Conservation (phyloP, 2,797 vertebrate genomes). For the Chlorospingus flavigularis region DNA sequence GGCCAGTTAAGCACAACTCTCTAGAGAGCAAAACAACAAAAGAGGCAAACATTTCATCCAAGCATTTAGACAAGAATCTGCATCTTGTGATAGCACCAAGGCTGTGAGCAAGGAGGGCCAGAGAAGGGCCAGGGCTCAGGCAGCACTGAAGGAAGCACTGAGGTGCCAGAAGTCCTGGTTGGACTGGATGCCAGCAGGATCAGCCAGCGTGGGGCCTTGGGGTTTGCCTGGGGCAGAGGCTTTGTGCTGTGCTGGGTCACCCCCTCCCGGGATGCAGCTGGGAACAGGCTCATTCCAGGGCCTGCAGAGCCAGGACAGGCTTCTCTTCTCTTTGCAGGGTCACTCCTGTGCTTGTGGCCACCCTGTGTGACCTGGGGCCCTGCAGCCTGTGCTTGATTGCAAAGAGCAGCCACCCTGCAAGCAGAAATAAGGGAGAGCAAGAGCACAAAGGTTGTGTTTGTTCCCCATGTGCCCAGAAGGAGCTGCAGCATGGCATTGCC, state of each 20-base stretch:
- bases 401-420: background rate
- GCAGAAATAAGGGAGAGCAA: background rate
- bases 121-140: background rate
- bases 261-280: background rate
- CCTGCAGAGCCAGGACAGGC: background rate
- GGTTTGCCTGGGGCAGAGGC: background rate
- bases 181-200: background rate
- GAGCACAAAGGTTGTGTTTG: background rate
- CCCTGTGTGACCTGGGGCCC: background rate
- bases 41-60: background rate
- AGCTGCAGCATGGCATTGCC: background rate
- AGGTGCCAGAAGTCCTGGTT: background rate
- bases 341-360: background rate
- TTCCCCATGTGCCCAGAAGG: background rate
- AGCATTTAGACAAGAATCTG: background rate
- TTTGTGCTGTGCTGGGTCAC: fast-evolving
- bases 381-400: background rate
- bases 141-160: background rate
- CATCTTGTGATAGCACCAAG: background rate
- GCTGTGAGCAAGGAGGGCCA: fast-evolving
- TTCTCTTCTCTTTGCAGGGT: background rate
- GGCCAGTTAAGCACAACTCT: background rate
- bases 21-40: background rate
- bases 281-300: background rate
- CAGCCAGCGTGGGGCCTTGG: background rate